Base-by-base conservation (phyloP, 2,888 invertebrate genomes). In the Hirudinaria manillensis region DNA sequence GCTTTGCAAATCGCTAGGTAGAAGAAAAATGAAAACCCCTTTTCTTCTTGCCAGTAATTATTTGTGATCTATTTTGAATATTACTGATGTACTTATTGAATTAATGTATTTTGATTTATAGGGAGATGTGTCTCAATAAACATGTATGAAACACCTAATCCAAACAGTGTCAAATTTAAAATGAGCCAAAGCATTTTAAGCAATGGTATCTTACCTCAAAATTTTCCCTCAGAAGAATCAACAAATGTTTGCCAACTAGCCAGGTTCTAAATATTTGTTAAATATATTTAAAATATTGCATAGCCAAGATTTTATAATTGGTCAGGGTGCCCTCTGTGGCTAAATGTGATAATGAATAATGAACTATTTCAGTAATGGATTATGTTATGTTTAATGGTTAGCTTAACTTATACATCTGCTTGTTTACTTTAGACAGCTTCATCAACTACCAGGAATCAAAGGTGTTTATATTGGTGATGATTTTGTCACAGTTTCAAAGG, bases 71-170 rank as follows among this genome's bases (percentile, higher is more conserved):
- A 45, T 45, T 1, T 45, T 45, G 13, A 16, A 45, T 45, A 7
- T 45, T 45, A 45, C 10, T 1, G 16, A 16, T 16, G 45, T 45
- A 45, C 3, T 45, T 45, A 45, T 16, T 45, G 45, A 45, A 10
- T 10, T 10, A 45, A 10, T 45, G 45, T 45, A 16, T 45, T 16
- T 45, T 45, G 45, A 45, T 27, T 61, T 61, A 10, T n/a, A 61
- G 61, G 19, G 7, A 55, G 32, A 21, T 3, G 53, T 56, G 7
- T 73, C 10, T 99, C 98, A 83, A 93, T 99, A 80, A 96, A 98
- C 87, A 96, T 96, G 0, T 96, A 98, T 86, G 97, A 99, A 79
- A 99, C 99, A 2, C 99, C 99, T 16, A 99, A 99, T 87, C 99
- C 99, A 0, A 94, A 98, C 83, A 94, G 97, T 84, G 86, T 96